phyloP scores from a whole-genome alignment of 2,888 invertebrate species.

The Limnephilus auricula region DNA sequence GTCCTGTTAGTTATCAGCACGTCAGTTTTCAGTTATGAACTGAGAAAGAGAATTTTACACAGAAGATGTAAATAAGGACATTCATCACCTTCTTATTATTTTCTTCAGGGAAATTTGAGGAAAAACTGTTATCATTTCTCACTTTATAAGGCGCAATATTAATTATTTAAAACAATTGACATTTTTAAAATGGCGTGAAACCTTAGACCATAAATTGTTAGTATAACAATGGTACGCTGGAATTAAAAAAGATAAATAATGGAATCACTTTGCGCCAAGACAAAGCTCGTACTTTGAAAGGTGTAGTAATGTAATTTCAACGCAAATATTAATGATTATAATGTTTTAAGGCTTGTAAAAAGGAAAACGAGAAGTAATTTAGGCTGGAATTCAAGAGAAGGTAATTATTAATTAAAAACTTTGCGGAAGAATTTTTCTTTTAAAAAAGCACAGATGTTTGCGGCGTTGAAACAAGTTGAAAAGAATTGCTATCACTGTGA shows the following conservation, averaged over 20 bases:
- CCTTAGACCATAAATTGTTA: background rate
- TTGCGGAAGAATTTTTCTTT: conserved; percentile 38
- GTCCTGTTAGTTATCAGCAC: background rate
- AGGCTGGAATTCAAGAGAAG: conserved; percentile 29
- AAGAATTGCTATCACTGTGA: conserved; percentile 59
- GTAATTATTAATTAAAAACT: conserved; percentile 51
- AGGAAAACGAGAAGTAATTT: conserved; percentile 39
- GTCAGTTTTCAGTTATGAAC: background rate
- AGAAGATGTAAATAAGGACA: background rate
- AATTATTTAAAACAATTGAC: background rate
- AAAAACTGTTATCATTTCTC: background rate
- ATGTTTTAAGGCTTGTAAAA: conserved; percentile 47
- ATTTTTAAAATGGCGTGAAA: background rate
- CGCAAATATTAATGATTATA: conserved; percentile 50
- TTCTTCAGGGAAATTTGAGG: background rate
- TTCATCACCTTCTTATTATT: background rate
- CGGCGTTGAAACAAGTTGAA: conserved; percentile 60
- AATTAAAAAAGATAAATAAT: conserved; percentile 14
- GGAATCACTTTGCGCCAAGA: background rate
- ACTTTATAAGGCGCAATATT: conserved; percentile 4
- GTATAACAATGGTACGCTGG: background rate
- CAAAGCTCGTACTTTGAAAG: conserved; percentile 13
- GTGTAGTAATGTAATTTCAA: conserved; percentile 38
- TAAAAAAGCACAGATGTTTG: conserved; percentile 56
- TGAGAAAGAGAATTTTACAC: background rate